Percentiles rank a stretch among this genome's conserved stretches.
These are phyloP conservation scores for Aricia artaxerxes DNA, from an alignment of 2,888 invertebrate species.

Conservation along the genomic window DNA sequence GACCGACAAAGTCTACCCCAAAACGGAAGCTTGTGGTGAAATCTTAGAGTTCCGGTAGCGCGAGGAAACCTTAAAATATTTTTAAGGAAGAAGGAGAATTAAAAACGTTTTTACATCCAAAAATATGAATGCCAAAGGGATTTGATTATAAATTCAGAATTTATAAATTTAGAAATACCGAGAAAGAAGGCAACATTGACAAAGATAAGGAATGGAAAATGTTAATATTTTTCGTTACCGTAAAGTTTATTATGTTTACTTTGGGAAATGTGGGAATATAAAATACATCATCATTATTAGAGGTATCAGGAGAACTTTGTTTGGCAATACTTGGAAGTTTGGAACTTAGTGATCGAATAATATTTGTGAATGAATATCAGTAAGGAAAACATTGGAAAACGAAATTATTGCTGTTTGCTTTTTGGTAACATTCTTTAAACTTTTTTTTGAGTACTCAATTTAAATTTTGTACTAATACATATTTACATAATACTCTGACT, in stretches of 20 bases:
- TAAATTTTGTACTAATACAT: background rate
- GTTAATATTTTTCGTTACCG: background rate
- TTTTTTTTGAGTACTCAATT: background rate
- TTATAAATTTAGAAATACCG: background rate
- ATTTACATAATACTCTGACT: background rate
- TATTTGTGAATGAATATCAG: background rate
- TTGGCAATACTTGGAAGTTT: background rate
- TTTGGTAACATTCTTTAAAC: background rate
- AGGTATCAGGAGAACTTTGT: background rate
- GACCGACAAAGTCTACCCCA: background rate
- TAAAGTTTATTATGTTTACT: background rate
- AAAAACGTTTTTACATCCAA: background rate
- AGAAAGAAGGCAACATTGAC: background rate
- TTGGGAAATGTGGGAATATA: background rate
- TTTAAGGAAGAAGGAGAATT: background rate
- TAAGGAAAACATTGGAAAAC: background rate
- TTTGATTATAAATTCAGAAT: slow-evolving; percentile 5
- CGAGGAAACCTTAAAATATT: background rate
- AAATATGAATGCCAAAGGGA: background rate
- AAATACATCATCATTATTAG: background rate
- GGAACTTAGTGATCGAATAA: background rate
- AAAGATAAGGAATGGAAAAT: slow-evolving; percentile 1
- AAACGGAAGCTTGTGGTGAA: slow-evolving; percentile 27
- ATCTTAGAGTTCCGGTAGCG: background rate
- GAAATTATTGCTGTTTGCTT: background rate